Base-by-base conservation (phyloP, 2,888 invertebrate species). In the Ametastegia equiseti region DNA sequence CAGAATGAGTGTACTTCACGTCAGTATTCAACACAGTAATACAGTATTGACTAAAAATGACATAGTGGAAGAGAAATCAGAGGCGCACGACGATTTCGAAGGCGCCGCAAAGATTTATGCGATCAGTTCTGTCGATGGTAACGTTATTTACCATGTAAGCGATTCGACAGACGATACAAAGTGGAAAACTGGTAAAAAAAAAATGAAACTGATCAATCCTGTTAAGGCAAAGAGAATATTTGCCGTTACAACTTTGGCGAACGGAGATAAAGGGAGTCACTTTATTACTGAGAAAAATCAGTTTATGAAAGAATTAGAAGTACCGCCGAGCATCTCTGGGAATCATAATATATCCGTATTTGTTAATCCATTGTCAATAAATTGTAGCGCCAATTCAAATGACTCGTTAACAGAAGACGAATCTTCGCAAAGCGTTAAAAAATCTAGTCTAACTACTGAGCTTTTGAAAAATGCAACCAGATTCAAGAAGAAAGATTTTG, bases 121-220 rank as follows among this genome's bases (percentile, higher is more conserved):
- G 0, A 96, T 97, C 63, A 97, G 97, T 87, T 96, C 95, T 65
- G 96, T 96, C 39, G 96, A 96, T 86, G 97, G 97, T 1, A 96
- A 96, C 86, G 95, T 97, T 4, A 95, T 94, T 87, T 94, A 94
- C 86, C 94, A 94, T 83, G 93, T 94, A 0, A 93, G 93, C 33
- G 92, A 92, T 69, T 89, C 90, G 1, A 92, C 90, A 15, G 89
- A 89, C 6, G 89, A 89, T 45, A 87, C 88, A 15, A 88, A 86
- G 5, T 81, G 85, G 50, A 87, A 87, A 83, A 92, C 92, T 42
- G 87, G 87, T 81, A 83, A 86, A 30, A 83, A 83, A 30, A 86
- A 87, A 75, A 88, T 88, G 42, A 88, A 87, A 23, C 11, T 87
- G 0, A 91, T 91, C 67, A 90, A 92, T 84, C 91, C 92, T 9